Evolutionary conservation across 2,888 invertebrate genomes (phyloP), one percentile per base, ranked within the genome.

Genomic region (Cataglyphis albicans): DNA sequence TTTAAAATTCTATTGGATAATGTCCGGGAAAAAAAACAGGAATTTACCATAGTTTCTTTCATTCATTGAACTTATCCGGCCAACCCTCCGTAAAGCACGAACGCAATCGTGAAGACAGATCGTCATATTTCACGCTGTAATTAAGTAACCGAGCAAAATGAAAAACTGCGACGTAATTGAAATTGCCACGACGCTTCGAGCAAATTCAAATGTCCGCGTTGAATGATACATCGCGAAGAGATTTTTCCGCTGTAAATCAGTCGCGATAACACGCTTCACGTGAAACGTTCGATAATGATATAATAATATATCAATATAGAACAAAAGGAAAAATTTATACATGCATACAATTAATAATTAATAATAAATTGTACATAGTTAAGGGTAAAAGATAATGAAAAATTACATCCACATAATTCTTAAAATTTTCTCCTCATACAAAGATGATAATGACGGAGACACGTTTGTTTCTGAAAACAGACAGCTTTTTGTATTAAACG

Each of bases 131-230:
- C 59, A 59, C 57, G 44, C 18, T 12, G 44, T 59, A 78, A 78
- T 78, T 78, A 78, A 48, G 32, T 52, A 29, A 48, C 38, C 38
- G 55, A 25, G 38, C 67, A 52, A 25, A 48, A 32, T 48, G 75
- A 65, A 18, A 75, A 55, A 38, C 52, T 38, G 67, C 55, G 63
- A 55, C 65, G 18, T 29, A 65, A 75, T 76, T 76, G 67, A 76
- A 67, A 67, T 25, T 9, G n/a, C n/a, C 52, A 12, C 38, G 67
- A 38, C 55, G 75, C 32, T 55, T 55, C 9, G 25, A 74, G 15
- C 25, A 29, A 38, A 78, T 78, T 57, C 29, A 29, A 76, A 57
- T 10, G 25, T n/a, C 41, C 15, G 55, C 15, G 38, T n/a, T 9
- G 55, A 55, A 25, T 32, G 55, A 35, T 29, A 15, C n/a, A 44